phyloP scores from a whole-genome alignment of 2,888 invertebrate genomes.

The Pelosia muscerda region DNA sequence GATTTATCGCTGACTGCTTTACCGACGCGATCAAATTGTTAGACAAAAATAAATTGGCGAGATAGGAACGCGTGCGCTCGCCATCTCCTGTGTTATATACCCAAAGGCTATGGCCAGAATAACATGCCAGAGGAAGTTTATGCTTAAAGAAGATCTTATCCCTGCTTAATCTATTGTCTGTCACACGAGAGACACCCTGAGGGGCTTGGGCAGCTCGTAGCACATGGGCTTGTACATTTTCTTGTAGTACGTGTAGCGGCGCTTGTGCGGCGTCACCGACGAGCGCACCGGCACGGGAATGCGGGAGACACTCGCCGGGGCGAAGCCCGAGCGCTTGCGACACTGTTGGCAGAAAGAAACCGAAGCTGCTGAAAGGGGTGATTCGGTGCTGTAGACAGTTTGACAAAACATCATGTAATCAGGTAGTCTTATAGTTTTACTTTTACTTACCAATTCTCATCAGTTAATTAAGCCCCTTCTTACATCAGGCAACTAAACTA shows the following conservation, averaged over 20 bases:
- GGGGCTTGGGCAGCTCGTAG: constrained; percentile 74
- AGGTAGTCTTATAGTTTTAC: too few relatives aligned
- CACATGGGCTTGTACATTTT: constrained; percentile 79
- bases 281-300: constrained; percentile 62
- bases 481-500: too few relatives aligned
- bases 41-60: neutral
- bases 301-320: constrained; percentile 26
- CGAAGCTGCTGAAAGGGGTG: neutral
- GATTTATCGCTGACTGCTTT: too few relatives aligned
- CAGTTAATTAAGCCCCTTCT: too few relatives aligned
- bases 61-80: neutral
- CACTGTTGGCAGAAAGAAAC: constrained; percentile 52
- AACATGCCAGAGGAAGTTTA: too few relatives aligned
- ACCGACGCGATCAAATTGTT: neutral
- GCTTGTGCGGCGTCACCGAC: constrained; percentile 75
- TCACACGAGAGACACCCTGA: constrained; percentile 73
- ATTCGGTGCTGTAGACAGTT: too few relatives aligned
- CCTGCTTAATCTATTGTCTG: constrained; percentile 8
- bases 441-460: too few relatives aligned
- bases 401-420: too few relatives aligned
- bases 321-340: constrained; percentile 41
- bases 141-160: too few relatives aligned
- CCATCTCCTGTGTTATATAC: neutral
- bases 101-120: neutral
- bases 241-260: constrained; percentile 84